Evolutionary conservation across 2,797 vertebrate genomes (phyloP).

Genomic region (Kryptopterus vitreolus): DNA sequence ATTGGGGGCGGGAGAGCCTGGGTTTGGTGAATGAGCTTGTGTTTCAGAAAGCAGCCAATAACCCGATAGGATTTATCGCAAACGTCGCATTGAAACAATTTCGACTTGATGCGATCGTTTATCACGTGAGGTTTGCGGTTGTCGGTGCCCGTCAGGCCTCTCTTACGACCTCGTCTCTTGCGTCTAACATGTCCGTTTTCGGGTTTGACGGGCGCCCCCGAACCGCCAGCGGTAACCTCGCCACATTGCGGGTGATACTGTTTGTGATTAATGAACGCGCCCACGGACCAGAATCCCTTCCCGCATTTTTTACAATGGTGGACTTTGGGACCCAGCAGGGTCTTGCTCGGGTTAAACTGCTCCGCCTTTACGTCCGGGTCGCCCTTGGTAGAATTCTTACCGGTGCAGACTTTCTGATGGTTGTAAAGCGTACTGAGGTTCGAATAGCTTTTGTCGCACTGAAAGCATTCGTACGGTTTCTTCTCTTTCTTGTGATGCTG

Average conservation of each 20-base stretch:
- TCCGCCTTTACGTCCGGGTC: conserved; percentile 56
- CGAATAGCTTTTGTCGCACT: conserved; percentile 68
- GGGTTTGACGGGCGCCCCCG: not conserved
- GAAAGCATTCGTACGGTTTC: conserved; percentile 68
- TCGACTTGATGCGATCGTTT: conserved; percentile 51
- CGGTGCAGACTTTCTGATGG: conserved; percentile 67
- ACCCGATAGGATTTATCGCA: conserved; percentile 76
- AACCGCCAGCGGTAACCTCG: conserved; percentile 63
- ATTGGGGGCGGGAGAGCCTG: conserved; percentile 65
- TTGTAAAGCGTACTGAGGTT: conserved; percentile 66
- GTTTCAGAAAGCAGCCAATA: conserved; percentile 76
- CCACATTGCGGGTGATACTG: conserved; percentile 70
- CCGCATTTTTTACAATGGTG: conserved; percentile 78
- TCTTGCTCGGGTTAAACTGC: conserved; percentile 79
- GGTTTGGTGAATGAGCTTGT: conserved; percentile 71
- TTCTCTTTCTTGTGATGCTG: conserved; percentile 65
- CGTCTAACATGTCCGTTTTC: conserved; percentile 66
- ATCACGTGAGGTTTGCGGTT: conserved; percentile 7
- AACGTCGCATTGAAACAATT: conserved; percentile 71
- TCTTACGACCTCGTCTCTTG: conserved; percentile 71
- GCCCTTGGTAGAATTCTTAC: conserved; percentile 41
- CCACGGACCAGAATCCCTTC: conserved; percentile 81
- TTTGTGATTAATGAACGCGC: conserved; percentile 77
- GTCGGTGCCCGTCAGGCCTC: conserved; percentile 65
- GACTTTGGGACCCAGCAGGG: conserved; percentile 77